A percentile compares a stretch with the other conserved stretches of the same genome.
Conservation (phyloP, 2,797 vertebrate species). For the Todus mexicanus region DNA sequence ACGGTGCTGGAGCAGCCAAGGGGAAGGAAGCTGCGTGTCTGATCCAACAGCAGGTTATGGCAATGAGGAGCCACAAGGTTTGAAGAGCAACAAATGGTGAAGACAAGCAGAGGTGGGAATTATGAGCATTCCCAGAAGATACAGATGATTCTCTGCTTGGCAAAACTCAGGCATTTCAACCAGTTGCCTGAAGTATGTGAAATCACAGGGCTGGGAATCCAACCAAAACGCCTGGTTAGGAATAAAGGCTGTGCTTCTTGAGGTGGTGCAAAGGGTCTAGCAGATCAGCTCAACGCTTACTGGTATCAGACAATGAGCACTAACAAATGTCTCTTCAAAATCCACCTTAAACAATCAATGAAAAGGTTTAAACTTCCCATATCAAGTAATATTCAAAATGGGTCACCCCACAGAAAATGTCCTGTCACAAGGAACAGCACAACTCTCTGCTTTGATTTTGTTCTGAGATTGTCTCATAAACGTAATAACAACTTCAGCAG, state of each 20-base stretch:
- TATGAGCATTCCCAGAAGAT: neutral
- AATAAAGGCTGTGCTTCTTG: neutral
- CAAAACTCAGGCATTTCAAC: neutral
- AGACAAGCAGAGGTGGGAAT: neutral
- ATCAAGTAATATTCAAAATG: neutral
- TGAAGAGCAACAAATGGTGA: neutral
- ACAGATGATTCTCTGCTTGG: neutral
- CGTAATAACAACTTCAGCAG: neutral
- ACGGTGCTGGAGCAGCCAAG: fast-evolving
- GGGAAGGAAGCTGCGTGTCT: neutral
- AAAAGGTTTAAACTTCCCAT: neutral
- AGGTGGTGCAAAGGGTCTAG: neutral
- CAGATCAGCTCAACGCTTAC: neutral
- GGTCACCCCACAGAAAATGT: neutral
- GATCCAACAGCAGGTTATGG: neutral
- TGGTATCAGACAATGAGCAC: fast-evolving
- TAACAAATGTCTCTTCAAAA: neutral
- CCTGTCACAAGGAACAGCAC: neutral
- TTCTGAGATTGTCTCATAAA: neutral
- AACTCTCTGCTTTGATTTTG: neutral
- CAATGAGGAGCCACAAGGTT: neutral
- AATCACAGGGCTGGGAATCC: neutral
- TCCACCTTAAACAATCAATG: neutral
- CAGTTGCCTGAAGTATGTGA: neutral
- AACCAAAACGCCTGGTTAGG: neutral